Evolutionary conservation across 2,113 vertebrate genomes (phyloP).

Genomic region (Eptesicus fuscus): DNA sequence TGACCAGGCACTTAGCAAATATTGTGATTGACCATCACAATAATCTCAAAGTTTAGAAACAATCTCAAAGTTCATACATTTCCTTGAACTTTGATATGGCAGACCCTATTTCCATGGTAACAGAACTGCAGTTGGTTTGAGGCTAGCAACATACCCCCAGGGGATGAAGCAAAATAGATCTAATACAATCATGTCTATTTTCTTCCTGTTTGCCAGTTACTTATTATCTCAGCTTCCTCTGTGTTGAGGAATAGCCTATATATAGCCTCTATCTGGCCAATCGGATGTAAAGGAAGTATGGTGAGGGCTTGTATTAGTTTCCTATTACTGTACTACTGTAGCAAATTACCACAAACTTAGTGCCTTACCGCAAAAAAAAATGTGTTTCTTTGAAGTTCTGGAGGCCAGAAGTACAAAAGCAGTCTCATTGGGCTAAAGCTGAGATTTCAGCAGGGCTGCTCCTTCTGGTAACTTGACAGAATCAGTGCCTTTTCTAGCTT

Average conservation of each 20-base stretch:
- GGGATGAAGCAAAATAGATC: neutral
- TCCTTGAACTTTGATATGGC: neutral
- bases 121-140: neutral
- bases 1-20: neutral
- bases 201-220: neutral
- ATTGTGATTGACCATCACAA: neutral
- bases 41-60: neutral
- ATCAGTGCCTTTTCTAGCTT: neutral
- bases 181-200: neutral
- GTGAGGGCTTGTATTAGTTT: neutral
- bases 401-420: neutral
- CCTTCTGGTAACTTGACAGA: fast-evolving
- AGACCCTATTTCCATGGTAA: neutral
- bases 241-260: neutral
- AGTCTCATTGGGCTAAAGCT: too few species aligned
- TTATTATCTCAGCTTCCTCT: neutral
- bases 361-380: neutral
- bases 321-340: neutral
- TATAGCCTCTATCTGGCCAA: neutral
- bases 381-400: neutral
- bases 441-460: neutral
- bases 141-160: neutral
- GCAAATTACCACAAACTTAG: neutral
- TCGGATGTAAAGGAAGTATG: neutral
- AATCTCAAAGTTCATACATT: neutral